Evolutionary conservation across 2,113 vertebrate species (phyloP).

Genomic region (Diadophis punctatus): DNA sequence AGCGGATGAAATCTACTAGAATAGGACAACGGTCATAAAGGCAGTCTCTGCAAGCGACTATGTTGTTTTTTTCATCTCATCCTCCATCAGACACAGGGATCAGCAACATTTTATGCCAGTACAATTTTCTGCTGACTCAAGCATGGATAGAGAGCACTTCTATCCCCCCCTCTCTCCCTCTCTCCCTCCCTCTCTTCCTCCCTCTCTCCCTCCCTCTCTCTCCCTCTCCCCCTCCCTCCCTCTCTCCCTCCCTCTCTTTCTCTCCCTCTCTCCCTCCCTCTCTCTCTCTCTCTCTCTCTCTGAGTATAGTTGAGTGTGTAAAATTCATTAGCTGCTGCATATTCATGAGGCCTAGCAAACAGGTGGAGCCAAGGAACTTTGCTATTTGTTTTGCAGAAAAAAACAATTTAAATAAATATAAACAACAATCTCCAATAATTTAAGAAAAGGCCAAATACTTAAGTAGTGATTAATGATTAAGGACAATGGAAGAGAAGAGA

Average conservation of each 20-base stretch:
- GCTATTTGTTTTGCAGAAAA: not conserved
- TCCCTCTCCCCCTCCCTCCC: too few relatives aligned
- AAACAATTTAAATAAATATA: not conserved
- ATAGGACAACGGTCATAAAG: too few relatives aligned
- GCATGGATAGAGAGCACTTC: not conserved
- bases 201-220: too few relatives aligned
- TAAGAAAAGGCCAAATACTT: not conserved
- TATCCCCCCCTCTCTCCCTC: too few relatives aligned
- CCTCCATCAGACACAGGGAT: not conserved
- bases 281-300: too few relatives aligned
- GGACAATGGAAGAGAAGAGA: not conserved
- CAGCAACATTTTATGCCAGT: not conserved
- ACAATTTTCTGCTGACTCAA: not conserved
- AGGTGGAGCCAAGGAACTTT: not conserved
- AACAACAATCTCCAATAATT: not conserved
- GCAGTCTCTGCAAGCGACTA: too few relatives aligned
- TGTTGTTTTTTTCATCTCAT: not conserved
- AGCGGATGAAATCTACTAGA: too few relatives aligned
- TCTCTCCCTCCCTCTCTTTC: too few relatives aligned
- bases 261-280: too few relatives aligned
- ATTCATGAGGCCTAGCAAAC: not conserved
- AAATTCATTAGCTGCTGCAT: not conserved
- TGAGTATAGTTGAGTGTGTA: not conserved
- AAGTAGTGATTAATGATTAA: not conserved
- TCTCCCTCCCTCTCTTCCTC: too few relatives aligned